These are phyloP conservation scores for Cynodonichthys magdalenae DNA, from an alignment of 2,797 vertebrate genomes.

Conservation along the genomic window DNA sequence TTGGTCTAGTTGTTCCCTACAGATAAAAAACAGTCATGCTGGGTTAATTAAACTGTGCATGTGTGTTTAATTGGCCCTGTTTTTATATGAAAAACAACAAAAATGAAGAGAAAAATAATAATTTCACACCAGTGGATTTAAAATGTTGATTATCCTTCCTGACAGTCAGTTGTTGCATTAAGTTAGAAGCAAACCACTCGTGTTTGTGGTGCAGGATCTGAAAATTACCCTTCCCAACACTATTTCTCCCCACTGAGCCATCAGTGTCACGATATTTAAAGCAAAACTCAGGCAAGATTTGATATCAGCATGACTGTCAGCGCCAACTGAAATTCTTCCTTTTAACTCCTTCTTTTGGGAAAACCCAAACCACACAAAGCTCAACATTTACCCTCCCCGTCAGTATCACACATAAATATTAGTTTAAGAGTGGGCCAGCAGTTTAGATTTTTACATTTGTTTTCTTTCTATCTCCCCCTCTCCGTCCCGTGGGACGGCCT, in stretches of 20 bases:
- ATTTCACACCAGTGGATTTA: neutral
- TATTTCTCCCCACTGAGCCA: neutral
- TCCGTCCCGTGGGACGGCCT: conserved; percentile 24
- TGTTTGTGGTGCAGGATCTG: neutral
- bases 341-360: conserved; percentile 24
- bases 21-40: neutral
- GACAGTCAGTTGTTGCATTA: conserved; percentile 1
- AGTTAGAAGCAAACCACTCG: conserved; percentile 13
- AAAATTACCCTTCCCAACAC: neutral
- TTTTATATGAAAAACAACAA: neutral
- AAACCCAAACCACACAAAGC: conserved; percentile 29
- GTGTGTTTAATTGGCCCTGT: too few species aligned
- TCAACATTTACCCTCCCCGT: conserved; percentile 38
- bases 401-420: conserved; percentile 53
- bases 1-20: neutral
- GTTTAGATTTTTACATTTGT: conserved; percentile 30
- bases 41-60: too few species aligned
- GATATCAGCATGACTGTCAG: conserved; percentile 13
- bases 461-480: conserved; percentile 19
- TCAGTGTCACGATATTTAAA: neutral
- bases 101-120: neutral
- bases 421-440: conserved; percentile 37
- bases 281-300: conserved; percentile 5
- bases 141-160: conserved; percentile 1
- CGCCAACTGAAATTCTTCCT: conserved; percentile 10